Evolutionary conservation across 2,113 vertebrate genomes (phyloP), one percentile per base, ranked within the genome.

Genomic region (Zosterops lateralis): DNA sequence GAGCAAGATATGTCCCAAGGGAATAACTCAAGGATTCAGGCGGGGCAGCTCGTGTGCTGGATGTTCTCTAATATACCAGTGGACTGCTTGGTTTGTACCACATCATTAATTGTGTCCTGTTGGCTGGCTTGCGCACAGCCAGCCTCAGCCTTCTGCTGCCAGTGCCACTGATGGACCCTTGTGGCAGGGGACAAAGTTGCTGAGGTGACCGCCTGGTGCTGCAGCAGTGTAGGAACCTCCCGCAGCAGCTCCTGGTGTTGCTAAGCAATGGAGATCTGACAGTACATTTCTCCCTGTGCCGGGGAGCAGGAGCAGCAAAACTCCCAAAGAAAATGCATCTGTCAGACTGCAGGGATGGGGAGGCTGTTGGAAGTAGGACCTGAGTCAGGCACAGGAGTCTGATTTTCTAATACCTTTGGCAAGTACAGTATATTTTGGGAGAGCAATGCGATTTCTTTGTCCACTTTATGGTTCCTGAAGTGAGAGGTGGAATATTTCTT

Each of bases 201-300:
- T 56, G 80, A 74, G 61, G 42, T 36, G 9, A 7, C 28, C 80
- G 48, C 82, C 66, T 36, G 0, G 54, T 58, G 86, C 83, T 0
- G 29, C 84, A 28, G 83, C 72, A 10, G 84, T 1, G 10, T 22
- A 17, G 73, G 87, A 24, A 65, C 74, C 78, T 75, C 66, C 36
- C 14, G n/a, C 47, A 0, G 36, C 81, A 57, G 87, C 38, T 71
- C 38, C 53, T 17, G 0, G 31, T 44, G 93, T 95, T 96, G 83
- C 96, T 91, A 62, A 86, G 92, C 89, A 50, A 32, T 94, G 68
- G 65, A 42, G 53, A 68, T 64, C 61, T 92, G 73, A 60, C 68
- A n/a, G 34, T 22, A 83, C 44, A 12, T 78, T 92, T 77, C 62
- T 67, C 7, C 5, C 17, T 0, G 8, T 40, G 71, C 71, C 0